Percentiles rank a stretch among this genome's conserved stretches.
phyloP scores from a whole-genome alignment of 2,888 invertebrate genomes.

The Anarsia innoxiella region DNA sequence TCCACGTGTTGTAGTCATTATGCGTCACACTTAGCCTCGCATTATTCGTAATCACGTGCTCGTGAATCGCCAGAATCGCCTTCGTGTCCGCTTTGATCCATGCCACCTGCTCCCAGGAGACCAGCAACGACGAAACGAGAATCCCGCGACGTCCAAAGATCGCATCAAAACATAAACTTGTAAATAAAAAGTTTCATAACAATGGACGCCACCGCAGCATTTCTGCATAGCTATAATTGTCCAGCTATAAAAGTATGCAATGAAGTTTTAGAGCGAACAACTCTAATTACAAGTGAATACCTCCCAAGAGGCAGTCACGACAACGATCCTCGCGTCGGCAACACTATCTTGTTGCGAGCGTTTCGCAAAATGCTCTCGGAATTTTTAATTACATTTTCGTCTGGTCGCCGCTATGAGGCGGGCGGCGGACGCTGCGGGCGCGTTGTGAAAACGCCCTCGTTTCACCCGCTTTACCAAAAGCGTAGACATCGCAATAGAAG shows the following conservation, averaged over 20 bases:
- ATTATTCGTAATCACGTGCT: slow-evolving; percentile 95
- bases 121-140: slow-evolving; percentile 5
- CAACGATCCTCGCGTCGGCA: slow-evolving; percentile 61
- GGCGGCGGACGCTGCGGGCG: slow-evolving; percentile 42
- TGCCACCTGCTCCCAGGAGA: slow-evolving; percentile 80
- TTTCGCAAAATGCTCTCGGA: slow-evolving; percentile 71
- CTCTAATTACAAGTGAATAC: slow-evolving; percentile 70
- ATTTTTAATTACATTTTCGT: slow-evolving; percentile 76
- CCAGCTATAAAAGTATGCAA: slow-evolving; percentile 41
- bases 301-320: slow-evolving; percentile 65
- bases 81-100: slow-evolving; percentile 97
- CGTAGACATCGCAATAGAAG: slow-evolving; percentile 74
- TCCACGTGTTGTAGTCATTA: slow-evolving; percentile 96
- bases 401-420: slow-evolving; percentile 66
- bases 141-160: neutral
- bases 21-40: slow-evolving; percentile 91
- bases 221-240: slow-evolving; percentile 30
- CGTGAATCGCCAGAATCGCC: slow-evolving; percentile 94
- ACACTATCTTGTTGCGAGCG: slow-evolving; percentile 72
- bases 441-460: slow-evolving; percentile 50
- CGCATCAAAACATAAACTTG: slow-evolving; percentile 19
- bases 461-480: slow-evolving; percentile 69
- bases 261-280: slow-evolving; percentile 56
- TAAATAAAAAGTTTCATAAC: slow-evolving; percentile 19
- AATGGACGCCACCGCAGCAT: slow-evolving; percentile 28